Base-by-base conservation (phyloP, 2,888 invertebrate genomes). In the Xestia xanthographa region DNA sequence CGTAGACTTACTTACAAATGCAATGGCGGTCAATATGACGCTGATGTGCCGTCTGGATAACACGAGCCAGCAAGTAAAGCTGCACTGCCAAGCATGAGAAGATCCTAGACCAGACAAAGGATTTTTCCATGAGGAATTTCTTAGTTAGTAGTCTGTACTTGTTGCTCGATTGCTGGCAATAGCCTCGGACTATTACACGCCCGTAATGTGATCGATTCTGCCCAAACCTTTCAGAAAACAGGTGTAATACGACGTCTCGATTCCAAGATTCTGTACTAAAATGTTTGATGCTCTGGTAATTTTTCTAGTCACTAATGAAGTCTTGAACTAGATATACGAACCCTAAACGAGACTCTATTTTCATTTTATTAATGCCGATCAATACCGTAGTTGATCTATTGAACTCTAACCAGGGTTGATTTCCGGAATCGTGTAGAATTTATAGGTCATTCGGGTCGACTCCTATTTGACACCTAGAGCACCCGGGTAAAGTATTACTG, bases 321-420 rank as follows among this genome's bases (percentile, higher is more conserved):
- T 9, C 48, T 48, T 14, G 8, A 63, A 41, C n/a, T 41, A 41
- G n/a, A 63, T n/a, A 9, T 4, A 63, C n/a, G 41, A n/a, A 41
- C 41, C n/a, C 41, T 63, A 41, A 63, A 41, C 29, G 65, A n/a
- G 43, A 29, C 43, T 53, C 5, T 2, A 56, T 34, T n/a, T 72
- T 29, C 34, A 22, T 56, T 38, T 3, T 50, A 45, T 58, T 6
- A 17, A 26, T 22, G 38, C 12, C 48, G 38, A 60, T 73, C 73
- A 60, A 73, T 41, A 60, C 38, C 29, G 17, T 75, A 72, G 12
- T 41, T 72, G 63, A 63, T 75, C 34, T 56, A 38, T 38, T 38
- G 62, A 34, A 45, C 53, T 17, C 50, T 43, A 5, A 63, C 43
- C 17, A 22, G 8, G 38, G 9, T 20, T 67, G 66, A 66, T 45